A percentile compares a stretch with the other conserved stretches of the same genome.
phyloP scores from a whole-genome alignment of 2,888 invertebrate species.

The Baccha elongata region DNA sequence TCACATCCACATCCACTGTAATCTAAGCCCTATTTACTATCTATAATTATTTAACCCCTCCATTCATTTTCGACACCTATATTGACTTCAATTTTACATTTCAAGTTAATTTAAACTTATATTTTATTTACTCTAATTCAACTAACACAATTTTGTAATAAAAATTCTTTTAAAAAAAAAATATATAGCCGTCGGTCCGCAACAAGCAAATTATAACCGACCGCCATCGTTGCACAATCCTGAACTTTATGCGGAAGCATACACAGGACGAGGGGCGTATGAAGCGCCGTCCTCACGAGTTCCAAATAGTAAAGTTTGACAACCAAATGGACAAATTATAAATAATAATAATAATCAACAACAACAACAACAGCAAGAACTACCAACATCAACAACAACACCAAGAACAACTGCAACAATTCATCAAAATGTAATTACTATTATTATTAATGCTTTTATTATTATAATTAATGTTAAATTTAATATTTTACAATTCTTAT shows the following conservation, averaged over 20 bases:
- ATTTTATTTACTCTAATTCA: no score
- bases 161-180: background rate
- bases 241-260: conserved; percentile 81
- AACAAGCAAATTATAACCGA: conserved; percentile 82
- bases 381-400: conserved; percentile 68
- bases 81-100: no score
- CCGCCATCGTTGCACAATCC: conserved; percentile 81
- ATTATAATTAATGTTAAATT: conserved; percentile 70
- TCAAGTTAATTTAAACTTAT: no score
- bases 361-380: conserved; percentile 73
- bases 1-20: no score
- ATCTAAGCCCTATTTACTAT: no score
- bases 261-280: conserved; percentile 81
- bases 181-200: conserved; percentile 82
- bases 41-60: no score
- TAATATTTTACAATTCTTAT: conserved; percentile 54
- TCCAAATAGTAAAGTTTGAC: conserved; percentile 80
- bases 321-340: conserved; percentile 76
- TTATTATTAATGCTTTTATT: conserved; percentile 70
- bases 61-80: no score
- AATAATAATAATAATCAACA: conserved; percentile 60
- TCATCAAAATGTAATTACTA: conserved; percentile 72
- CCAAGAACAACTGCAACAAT: conserved; percentile 59
- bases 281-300: conserved; percentile 79
- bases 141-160: no score